Evolutionary conservation across 2,113 vertebrate species (phyloP).

Genomic region (Mormyrus iriodes): DNA sequence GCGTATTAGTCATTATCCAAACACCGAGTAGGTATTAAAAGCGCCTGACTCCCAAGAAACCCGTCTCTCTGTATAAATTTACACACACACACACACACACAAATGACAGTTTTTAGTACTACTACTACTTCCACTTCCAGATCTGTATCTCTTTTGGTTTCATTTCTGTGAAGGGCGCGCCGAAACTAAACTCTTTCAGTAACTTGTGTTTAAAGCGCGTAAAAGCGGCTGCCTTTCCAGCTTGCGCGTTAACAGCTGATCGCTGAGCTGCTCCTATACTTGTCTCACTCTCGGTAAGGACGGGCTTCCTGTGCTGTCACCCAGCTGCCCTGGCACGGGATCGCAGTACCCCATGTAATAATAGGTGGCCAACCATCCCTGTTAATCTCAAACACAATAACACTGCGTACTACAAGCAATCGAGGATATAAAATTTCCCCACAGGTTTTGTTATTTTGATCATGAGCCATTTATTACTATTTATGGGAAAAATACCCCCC

Average conservation of each 20-base stretch:
- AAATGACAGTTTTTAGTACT: not conserved
- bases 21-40: not conserved
- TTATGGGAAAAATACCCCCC: not conserved
- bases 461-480: not conserved
- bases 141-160: slow-evolving; percentile 7
- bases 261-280: not conserved
- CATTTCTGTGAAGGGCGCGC: slow-evolving; percentile 1
- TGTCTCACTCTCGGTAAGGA: not conserved
- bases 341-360: not conserved
- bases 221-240: not conserved
- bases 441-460: not conserved
- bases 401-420: not conserved
- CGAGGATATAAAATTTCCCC: not conserved
- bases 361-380: not conserved
- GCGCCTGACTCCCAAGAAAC: not conserved
- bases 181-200: not conserved
- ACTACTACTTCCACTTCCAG: slow-evolving; percentile 2
- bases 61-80: not conserved
- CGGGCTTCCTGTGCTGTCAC: not conserved
- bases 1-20: not conserved
- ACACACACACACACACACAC: not conserved
- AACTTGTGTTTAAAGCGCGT: not conserved
- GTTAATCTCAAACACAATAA: not conserved
- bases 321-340: not conserved
- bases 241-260: not conserved